Conservation (phyloP, 2,113 vertebrate species). For the Todiramphus saurophagus region DNA sequence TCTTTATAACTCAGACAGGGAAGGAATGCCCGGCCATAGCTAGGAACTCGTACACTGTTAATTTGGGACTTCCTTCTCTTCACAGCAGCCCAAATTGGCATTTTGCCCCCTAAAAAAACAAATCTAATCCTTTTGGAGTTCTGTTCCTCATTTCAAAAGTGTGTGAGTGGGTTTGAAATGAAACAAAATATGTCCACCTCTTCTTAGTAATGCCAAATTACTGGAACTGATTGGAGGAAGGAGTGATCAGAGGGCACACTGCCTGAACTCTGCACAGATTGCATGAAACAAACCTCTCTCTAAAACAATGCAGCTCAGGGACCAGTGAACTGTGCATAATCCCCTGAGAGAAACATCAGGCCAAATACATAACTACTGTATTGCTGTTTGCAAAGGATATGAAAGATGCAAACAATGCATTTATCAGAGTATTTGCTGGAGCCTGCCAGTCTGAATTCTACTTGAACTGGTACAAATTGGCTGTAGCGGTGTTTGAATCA, state of each 20-base stretch:
- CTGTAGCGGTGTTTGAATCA: neutral
- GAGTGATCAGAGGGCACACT: neutral
- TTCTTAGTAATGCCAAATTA: conserved; percentile 12
- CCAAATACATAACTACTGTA: neutral
- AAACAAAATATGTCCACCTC: conserved; percentile 51
- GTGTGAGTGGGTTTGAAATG: conserved; percentile 49
- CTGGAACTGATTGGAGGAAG: conserved; percentile 15
- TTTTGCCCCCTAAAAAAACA: conserved; percentile 51
- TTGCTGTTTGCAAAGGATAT: neutral
- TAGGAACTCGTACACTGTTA: conserved; percentile 11
- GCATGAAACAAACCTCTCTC: neutral
- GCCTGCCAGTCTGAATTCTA: neutral
- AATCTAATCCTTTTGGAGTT: conserved; percentile 46
- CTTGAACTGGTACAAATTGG: neutral
- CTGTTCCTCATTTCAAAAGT: conserved; percentile 49
- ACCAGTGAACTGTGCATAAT: neutral
- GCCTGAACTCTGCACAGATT: neutral
- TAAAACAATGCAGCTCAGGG: neutral
- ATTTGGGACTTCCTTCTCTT: conserved; percentile 38
- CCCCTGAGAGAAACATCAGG: neutral
- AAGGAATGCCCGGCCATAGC: neutral
- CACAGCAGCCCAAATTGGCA: conserved; percentile 31
- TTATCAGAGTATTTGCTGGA: neutral
- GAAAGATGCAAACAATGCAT: neutral
- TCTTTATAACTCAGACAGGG: neutral